Percentiles rank a stretch among this genome's conserved stretches.
phyloP scores from a whole-genome alignment of 2,888 invertebrate genomes.

The Cyaniris semiargus region DNA sequence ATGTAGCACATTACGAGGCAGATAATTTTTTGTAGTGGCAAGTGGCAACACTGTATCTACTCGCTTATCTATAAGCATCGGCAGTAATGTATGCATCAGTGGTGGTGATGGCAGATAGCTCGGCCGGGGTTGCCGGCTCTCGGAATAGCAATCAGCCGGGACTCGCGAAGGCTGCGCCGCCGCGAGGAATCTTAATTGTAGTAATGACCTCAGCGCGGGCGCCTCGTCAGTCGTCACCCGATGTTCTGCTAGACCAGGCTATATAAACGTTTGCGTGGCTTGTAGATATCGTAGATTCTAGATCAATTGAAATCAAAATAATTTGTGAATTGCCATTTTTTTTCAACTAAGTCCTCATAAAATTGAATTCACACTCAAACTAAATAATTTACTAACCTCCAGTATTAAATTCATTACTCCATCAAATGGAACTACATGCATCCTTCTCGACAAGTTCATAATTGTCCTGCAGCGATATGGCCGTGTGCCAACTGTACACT shows the following conservation, averaged over 20 bases:
- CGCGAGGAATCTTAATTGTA: slow-evolving; percentile 56
- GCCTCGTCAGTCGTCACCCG: neutral
- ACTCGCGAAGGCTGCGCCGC: slow-evolving; percentile 51
- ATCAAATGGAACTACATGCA: slow-evolving; percentile 1
- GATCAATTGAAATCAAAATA: neutral
- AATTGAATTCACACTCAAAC: neutral
- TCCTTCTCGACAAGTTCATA: slow-evolving; percentile 13
- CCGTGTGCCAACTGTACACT: neutral
- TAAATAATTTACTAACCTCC: neutral
- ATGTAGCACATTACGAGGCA: neutral
- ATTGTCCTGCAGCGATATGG: neutral
- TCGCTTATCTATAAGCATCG: neutral
- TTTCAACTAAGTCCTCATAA: too few species aligned
- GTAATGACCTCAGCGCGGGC: slow-evolving; percentile 63
- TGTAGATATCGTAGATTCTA: neutral
- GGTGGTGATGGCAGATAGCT: slow-evolving; percentile 19
- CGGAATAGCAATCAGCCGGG: slow-evolving; percentile 25
- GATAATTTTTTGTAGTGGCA: neutral
- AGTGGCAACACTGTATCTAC: neutral
- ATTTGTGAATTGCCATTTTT: neutral
- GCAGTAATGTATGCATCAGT: neutral
- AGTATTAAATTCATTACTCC: slow-evolving; percentile 3
- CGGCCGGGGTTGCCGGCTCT: slow-evolving; percentile 1
- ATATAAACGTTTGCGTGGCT: neutral
- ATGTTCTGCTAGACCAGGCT: neutral